Evolutionary conservation across 1,140 invertebrate species (phyloP), one percentile per base, ranked within the genome.

Genomic region (Zaprionus africanus): DNA sequence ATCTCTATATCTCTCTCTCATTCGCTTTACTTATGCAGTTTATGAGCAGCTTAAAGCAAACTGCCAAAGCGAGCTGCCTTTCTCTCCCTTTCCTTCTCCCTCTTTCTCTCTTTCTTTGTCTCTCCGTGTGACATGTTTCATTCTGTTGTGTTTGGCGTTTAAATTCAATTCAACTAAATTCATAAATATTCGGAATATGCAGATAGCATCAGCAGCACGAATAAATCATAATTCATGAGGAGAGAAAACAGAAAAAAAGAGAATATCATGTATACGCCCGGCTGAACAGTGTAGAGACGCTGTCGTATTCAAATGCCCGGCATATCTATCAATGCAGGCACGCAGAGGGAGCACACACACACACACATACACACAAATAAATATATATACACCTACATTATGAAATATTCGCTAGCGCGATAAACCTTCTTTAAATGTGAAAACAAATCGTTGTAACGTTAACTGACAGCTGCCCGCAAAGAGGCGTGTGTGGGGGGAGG

Each of bases 381-480:
- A 31, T 15, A 58, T 19, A 26, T 6, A 46, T 0, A 5, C 17
- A 15, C 41, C 7, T n/a, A 46, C 41, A 46, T 3, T 22, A 22
- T 7, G 19, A 51, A 22, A 22, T 19, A n/a, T 49, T 49, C 11
- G 17, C 17, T 4, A 12, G 46, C 46, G 19, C 46, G 46, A 24
- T 51, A 51, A 54, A 22, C n/a, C 34, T 59, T 28, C 36, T 36
- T 58, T 17, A 73, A 67, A 60, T 53, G 36, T 54, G 26, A 61
- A 56, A n/a, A 24, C 53, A 28, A 56, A 24, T 28, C 19, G 17
- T 56, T 28, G 9, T 49, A 68, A 28, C 28, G 28, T 62, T 56
- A 61, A 74, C 62, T 79, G 83, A 63, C 73, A 78, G 83, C 62
- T 80, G 76, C 60, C 66, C 11, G 46, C 19, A 22, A 12, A 2